Conservation (phyloP, 1,140 invertebrate genomes). For the Drosophila kanapiae region DNA sequence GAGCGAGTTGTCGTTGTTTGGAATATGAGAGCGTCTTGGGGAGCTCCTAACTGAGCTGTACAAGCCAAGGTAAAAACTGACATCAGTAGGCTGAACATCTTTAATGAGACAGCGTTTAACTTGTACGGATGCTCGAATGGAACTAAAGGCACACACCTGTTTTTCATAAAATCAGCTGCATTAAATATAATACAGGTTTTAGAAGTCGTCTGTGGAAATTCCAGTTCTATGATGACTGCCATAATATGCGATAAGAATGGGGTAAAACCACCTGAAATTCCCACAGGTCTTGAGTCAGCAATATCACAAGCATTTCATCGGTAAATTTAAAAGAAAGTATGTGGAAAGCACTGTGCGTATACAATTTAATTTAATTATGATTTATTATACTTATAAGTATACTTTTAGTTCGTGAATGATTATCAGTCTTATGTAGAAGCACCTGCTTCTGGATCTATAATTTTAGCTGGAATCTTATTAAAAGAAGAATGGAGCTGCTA, state of each 20-base stretch:
- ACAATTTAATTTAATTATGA: too few species aligned
- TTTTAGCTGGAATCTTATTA: too few species aligned
- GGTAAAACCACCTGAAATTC: constrained; percentile 9
- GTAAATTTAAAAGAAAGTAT: too few species aligned
- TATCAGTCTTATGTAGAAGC: too few species aligned
- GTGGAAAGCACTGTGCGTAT: too few species aligned
- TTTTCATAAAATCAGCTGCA: constrained; percentile 14
- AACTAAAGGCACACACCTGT: constrained; percentile 4
- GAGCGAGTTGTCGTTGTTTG: neutral
- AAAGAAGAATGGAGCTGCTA: too few species aligned
- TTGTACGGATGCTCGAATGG: neutral
- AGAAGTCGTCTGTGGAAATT: constrained; percentile 29
- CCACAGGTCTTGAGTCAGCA: constrained; percentile 9
- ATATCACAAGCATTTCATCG: too few species aligned
- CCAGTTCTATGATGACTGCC: constrained; percentile 39
- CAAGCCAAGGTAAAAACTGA: neutral
- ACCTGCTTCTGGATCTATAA: too few species aligned
- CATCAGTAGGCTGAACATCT: constrained; percentile 28
- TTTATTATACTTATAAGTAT: too few species aligned
- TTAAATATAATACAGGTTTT: constrained; percentile 32
- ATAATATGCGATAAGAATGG: neutral
- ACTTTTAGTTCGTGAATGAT: too few species aligned
- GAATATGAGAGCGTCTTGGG: constrained; percentile 53
- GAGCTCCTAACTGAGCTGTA: constrained; percentile 2
- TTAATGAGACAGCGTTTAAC: constrained; percentile 1